Evolutionary conservation across 1,140 invertebrate species (phyloP).

Genomic region (Pemphigus obesinymphae): DNA sequence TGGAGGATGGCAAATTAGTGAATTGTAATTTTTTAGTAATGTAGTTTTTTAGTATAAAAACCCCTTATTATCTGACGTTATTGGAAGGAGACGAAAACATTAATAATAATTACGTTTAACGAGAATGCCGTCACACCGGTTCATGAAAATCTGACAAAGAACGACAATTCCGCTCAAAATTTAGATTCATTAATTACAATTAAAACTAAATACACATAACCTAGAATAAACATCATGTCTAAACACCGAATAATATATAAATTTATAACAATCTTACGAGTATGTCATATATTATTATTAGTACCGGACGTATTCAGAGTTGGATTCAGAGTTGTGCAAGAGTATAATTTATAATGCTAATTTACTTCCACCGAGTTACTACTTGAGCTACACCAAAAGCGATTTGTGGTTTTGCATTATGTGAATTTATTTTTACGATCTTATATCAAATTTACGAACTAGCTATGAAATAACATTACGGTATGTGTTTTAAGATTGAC

Average conservation of each 20-base stretch:
- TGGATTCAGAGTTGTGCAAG: too few relatives aligned
- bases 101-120: constrained; percentile 26
- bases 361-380: too few relatives aligned
- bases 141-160: constrained; percentile 10
- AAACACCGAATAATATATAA: background rate
- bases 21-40: background rate
- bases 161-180: background rate
- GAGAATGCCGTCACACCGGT: background rate
- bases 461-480: too few relatives aligned
- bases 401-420: too few relatives aligned
- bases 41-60: background rate
- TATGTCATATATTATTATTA: too few relatives aligned
- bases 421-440: too few relatives aligned
- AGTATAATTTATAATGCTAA: too few relatives aligned
- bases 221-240: background rate
- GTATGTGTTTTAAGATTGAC: too few relatives aligned
- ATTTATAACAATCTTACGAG: too few relatives aligned
- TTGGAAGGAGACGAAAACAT: background rate
- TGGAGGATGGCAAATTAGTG: background rate
- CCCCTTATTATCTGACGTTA: background rate
- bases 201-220: background rate
- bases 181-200: constrained; percentile 21
- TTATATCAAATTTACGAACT: too few relatives aligned
- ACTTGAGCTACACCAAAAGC: too few relatives aligned
- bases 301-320: too few relatives aligned